These are phyloP conservation scores for Diadema setosum DNA, from an alignment of 35 echinoderm and acorn worm species.

Conservation along the genomic window DNA sequence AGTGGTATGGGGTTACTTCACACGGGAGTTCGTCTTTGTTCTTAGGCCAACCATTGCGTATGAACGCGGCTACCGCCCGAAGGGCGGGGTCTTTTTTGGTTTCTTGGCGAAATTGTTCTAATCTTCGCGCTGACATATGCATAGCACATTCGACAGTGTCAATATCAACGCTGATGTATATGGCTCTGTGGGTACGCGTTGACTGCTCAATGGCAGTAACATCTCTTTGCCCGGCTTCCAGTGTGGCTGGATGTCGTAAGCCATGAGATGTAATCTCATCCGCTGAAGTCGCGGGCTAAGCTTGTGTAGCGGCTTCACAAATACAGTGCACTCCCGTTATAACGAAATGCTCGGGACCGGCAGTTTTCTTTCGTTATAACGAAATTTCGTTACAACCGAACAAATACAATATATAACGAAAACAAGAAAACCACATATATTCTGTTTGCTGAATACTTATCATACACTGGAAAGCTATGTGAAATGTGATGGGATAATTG, in stretches of 20 bases:
- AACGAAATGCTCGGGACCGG: too few species aligned
- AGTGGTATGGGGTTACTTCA: slow-evolving; percentile 29
- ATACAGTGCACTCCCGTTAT: too few species aligned
- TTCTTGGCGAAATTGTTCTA: neutral
- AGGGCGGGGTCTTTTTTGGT: neutral
- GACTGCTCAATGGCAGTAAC: neutral
- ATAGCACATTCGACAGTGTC: neutral
- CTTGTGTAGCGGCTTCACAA: slow-evolving; percentile 56
- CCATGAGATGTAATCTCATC: slow-evolving; percentile 16
- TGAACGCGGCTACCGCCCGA: neutral
- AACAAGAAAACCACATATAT: too few species aligned
- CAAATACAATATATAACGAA: too few species aligned
- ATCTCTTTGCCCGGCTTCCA: slow-evolving; percentile 21
- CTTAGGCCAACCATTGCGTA: slow-evolving; percentile 29
- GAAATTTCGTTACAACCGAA: too few species aligned
- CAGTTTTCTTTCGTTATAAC: too few species aligned
- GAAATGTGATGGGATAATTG: too few species aligned
- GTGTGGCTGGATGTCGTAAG: neutral
- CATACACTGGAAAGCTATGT: too few species aligned
- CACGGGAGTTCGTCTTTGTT: neutral
- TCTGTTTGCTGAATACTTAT: too few species aligned
- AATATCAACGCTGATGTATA: neutral
- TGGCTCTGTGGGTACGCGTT: neutral
- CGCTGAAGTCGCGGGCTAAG: slow-evolving; percentile 43
- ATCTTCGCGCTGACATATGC: neutral